Percentiles rank a stretch among this genome's conserved stretches.
phyloP scores from a whole-genome alignment of 2,888 invertebrate species.

The Cheilosia vulpina region DNA sequence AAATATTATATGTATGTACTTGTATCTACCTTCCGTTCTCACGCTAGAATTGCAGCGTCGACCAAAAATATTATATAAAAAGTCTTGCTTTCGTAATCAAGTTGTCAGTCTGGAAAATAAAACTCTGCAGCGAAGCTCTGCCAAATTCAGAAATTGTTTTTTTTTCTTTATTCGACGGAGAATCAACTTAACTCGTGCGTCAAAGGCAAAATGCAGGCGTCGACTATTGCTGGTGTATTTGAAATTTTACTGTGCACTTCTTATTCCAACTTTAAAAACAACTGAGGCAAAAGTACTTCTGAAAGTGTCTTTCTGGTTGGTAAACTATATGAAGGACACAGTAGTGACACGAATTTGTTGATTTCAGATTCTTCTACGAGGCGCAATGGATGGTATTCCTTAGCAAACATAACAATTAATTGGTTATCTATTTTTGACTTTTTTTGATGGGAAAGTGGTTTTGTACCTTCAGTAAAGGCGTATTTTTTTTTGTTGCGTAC shows the following conservation, averaged over 20 bases:
- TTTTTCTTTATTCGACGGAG: too few species aligned
- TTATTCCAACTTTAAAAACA: slow-evolving; percentile 27
- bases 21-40: too few species aligned
- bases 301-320: slow-evolving; percentile 25
- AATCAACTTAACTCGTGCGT: too few species aligned
- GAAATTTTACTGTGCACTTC: slow-evolving; percentile 9
- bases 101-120: too few species aligned
- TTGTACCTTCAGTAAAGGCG: slow-evolving; percentile 21
- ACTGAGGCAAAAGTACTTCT: slow-evolving; percentile 11
- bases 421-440: slow-evolving; percentile 22
- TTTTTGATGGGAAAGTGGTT: slow-evolving; percentile 26
- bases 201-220: too few species aligned
- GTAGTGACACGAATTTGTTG: slow-evolving; percentile 12
- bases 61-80: too few species aligned
- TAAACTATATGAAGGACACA: slow-evolving; percentile 27
- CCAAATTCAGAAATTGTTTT: too few species aligned
- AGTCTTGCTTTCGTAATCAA: too few species aligned
- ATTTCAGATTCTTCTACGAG: slow-evolving; percentile 26
- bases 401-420: slow-evolving; percentile 24
- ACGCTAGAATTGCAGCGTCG: too few species aligned
- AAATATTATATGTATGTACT: too few species aligned
- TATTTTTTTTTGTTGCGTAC: slow-evolving; percentile 13
- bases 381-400: slow-evolving; percentile 27
- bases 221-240: slow-evolving; percentile 14
- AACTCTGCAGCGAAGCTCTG: too few species aligned